Base-by-base conservation (phyloP, 2,888 invertebrate species). In the Eustalomyia histrio region DNA sequence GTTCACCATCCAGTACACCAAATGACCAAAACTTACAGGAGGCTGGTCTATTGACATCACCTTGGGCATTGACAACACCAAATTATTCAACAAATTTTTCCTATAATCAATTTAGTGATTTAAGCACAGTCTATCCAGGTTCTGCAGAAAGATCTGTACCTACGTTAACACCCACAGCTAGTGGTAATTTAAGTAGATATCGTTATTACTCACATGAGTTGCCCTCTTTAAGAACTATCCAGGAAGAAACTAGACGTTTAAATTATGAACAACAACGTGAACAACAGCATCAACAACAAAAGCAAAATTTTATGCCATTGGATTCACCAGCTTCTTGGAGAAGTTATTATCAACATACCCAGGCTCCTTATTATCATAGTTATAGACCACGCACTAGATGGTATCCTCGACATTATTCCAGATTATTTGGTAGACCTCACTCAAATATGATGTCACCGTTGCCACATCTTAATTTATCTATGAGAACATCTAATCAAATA, bases 111-210 rank as follows among this genome's bases (percentile, higher is more conserved):
- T 95, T 95, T 87, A 96, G 95, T 88, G 97, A 97, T 91, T 93
- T 97, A 86, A 97, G 97, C 91, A 96, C 96, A 55, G 97, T 97
- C 79, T 93, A 95, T 87, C 94, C 95, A 57, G 95, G 95, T 86
- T 95, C 95, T 18, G 95, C 93, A 9, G 96, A 95, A 86, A 93
- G 95, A 67, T 96, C 96, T 0, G 94, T 95, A 88, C 95, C 95
- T 47, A 81, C 81, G 0, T 71, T 81, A 57, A 95, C 95, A 9
- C 95, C 95, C 58, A 94, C 95, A 17, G 94, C 94, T 33, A 94
- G 94, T 83, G 88, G 88, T 8, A 89, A 88, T 73, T 74, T 88
- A 47, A 89, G 87, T 63, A 86, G 90, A 7, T 90, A 89, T 75
- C 88, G 90, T 17, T 92, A 94, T 60, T 94, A 94, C 88, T 94